Base-by-base conservation (phyloP, 2,113 vertebrate species). In the Coregonus clupeaformis region DNA sequence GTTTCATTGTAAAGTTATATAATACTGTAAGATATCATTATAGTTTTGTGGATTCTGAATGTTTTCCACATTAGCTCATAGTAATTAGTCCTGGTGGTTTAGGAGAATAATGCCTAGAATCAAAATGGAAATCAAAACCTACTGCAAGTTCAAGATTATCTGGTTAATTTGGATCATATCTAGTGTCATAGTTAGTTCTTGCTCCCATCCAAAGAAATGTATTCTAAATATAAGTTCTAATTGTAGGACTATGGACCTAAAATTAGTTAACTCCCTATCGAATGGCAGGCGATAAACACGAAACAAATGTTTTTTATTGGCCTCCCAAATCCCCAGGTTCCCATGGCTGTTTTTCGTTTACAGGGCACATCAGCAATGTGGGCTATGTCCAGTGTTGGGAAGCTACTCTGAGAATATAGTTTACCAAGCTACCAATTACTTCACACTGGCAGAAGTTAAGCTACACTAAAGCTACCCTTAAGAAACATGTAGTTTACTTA, bases 281-380 rank as follows among this genome's bases (percentile, higher is more conserved):
- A 52, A 6, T n/a, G 80, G 76, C 82, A 87, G 74, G 82, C 79
- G 71, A 82, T 75, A 22, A 42, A 24, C 14, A 14, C 32, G 36
- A 25, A 45, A 65, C 72, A 76, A 45, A 87, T 84, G 86, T 79
- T 36, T 36, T 84, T 86, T 78, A 74, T 75, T 78, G 80, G 69
- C 70, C 47, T 68, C 79, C 49, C 60, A 70, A 84, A 82, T 86
- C 77, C 75, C 32, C 64, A 84, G 69, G 73, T 80, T 36, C 68
- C 69, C 47, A 65, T 74, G 70, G 57, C 57, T 69, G 52, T 70
- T 77, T 71, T 80, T 64, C 45, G 63, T 81, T 86, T 83, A 81
- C 80, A 80, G 69, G 73, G 75, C 74, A 78, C 76, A 84, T 85
- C 72, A 62, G 77, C 60, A 36, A 68, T 69, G 27, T 65, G 77